phyloP scores from a whole-genome alignment of 1,140 invertebrate genomes.

The Papilio aristodemus region DNA sequence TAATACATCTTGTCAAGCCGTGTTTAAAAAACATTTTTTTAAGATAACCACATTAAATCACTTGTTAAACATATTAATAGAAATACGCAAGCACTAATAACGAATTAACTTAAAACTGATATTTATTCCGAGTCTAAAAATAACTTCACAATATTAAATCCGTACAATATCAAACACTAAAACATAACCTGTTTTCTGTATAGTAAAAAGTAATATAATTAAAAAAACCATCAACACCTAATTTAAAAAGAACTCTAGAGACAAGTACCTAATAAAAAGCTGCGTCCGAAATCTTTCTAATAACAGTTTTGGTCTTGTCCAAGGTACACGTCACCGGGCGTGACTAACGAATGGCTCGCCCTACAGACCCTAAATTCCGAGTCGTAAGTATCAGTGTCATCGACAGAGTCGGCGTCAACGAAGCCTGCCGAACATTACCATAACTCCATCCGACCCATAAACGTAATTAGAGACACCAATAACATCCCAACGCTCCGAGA shows the following conservation, averaged over 20 bases:
- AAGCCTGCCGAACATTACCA: conserved; percentile 73
- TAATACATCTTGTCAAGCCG: too few species aligned
- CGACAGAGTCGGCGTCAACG: conserved; percentile 58
- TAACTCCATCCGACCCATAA: conserved; percentile 71
- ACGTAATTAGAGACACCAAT: conserved; percentile 76
- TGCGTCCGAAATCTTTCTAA: conserved; percentile 62
- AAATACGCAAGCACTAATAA: too few species aligned
- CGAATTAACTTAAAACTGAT: too few species aligned
- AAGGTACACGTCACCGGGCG: conserved; percentile 80
- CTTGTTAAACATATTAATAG: too few species aligned
- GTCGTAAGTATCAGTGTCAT: conserved; percentile 77
- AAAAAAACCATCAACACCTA: background rate
- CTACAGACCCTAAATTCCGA: conserved; percentile 79
- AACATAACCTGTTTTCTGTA: too few species aligned
- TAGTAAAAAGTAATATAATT: too few species aligned
- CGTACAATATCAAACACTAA: too few species aligned
- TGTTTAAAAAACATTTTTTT: too few species aligned
- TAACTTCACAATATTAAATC: too few species aligned
- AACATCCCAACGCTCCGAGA: conserved; percentile 65
- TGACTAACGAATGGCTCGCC: conserved; percentile 80
- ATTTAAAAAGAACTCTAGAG: conserved; percentile 62
- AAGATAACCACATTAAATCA: too few species aligned
- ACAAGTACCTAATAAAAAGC: conserved; percentile 58
- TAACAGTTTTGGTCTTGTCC: conserved; percentile 80
- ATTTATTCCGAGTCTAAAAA: too few species aligned